Conservation (phyloP, 2,113 vertebrate genomes). For the Zapornia atra region DNA sequence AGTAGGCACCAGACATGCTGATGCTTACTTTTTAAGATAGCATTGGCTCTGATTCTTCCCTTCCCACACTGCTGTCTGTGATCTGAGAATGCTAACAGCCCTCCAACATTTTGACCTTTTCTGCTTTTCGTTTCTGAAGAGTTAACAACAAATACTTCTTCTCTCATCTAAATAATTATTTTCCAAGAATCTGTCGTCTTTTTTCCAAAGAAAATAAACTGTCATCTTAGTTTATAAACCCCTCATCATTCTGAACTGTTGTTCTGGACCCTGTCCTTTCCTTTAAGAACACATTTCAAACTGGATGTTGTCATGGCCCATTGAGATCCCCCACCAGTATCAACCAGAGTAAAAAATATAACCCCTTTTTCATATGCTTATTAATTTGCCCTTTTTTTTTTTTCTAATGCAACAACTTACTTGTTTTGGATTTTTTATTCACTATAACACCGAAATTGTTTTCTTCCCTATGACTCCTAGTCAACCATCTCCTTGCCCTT, state of each 20-base stretch:
- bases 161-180: not conserved
- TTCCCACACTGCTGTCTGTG: not conserved
- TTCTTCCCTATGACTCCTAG: not conserved
- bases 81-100: not conserved
- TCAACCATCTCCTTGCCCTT: not conserved
- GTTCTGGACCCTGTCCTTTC: not conserved
- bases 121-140: not conserved
- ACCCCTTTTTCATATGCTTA: not conserved
- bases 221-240: not conserved
- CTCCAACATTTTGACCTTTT: not conserved
- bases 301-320: not conserved
- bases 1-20: not conserved
- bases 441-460: not conserved
- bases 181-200: conserved; percentile 15
- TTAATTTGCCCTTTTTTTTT: not conserved
- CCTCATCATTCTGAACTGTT: not conserved
- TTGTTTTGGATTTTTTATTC: not conserved
- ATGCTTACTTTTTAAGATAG: not conserved
- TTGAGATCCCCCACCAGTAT: not conserved
- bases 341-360: not conserved
- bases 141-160: not conserved
- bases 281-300: not conserved
- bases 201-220: conserved; percentile 30
- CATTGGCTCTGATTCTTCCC: not conserved
- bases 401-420: not conserved